Percentiles rank a stretch among this genome's conserved stretches.
Conservation (phyloP, 2,113 vertebrate genomes). For the Globicephala melas region DNA sequence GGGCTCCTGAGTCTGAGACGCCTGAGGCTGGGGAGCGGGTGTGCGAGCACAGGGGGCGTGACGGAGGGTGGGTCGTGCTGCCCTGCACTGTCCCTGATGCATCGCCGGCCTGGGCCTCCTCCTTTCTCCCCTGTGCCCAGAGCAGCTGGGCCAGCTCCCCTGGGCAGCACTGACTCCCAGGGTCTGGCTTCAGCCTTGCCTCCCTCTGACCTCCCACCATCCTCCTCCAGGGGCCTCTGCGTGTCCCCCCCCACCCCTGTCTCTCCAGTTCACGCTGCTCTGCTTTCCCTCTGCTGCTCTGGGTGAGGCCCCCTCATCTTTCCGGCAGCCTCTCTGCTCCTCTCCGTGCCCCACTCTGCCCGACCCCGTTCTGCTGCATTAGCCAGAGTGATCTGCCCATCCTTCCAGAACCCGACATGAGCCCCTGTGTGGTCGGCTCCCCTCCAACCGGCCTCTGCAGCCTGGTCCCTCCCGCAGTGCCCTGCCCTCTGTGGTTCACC, state of each 20-base stretch:
- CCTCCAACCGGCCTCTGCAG: background rate
- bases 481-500: background rate
- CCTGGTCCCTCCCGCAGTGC: too few species aligned
- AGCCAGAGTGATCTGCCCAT: background rate
- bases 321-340: background rate
- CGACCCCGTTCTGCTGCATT: conserved; percentile 18
- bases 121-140: background rate
- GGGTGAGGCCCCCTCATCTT: background rate
- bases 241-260: too few species aligned
- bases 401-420: background rate
- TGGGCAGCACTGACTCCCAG: background rate
- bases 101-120: background rate
- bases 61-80: background rate
- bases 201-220: background rate
- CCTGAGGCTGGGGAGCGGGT: background rate
- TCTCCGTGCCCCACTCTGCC: background rate
- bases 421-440: too few species aligned
- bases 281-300: too few species aligned
- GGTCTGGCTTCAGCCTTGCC: background rate
- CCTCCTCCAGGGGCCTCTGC: background rate
- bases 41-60: background rate
- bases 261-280: fast-evolving
- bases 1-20: background rate
- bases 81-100: background rate
- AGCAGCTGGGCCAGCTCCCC: background rate